phyloP scores from a whole-genome alignment of 2,888 invertebrate genomes.

The Seira sanloemensis region DNA sequence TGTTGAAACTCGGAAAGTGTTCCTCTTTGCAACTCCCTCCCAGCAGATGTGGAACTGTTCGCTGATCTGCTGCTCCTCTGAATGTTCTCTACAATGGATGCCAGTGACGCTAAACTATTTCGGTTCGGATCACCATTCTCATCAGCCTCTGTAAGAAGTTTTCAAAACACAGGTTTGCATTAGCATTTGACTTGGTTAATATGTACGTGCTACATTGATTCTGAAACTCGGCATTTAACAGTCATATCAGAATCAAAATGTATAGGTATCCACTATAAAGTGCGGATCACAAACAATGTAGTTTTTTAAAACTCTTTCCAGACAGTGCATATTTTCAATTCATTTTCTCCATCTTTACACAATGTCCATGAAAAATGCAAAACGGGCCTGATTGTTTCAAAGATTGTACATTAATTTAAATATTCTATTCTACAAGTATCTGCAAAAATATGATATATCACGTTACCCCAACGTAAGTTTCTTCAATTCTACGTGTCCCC shows the following conservation, averaged over 20 bases:
- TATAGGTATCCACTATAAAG: no score
- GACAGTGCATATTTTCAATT: no score
- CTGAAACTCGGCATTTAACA: no score
- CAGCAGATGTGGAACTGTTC: conserved; percentile 7
- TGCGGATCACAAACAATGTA: background rate
- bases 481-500: background rate
- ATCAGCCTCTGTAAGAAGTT: conserved; percentile 49
- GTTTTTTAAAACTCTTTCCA: no score
- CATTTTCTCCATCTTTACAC: no score
- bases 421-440: background rate
- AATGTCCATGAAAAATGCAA: no score
- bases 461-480: background rate
- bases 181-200: no score
- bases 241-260: no score
- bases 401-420: background rate
- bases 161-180: background rate
- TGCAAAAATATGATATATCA: background rate
- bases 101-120: conserved; percentile 32
- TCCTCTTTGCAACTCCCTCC: background rate
- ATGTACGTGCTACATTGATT: no score
- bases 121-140: conserved; percentile 44
- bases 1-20: conserved; percentile 2
- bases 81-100: conserved; percentile 47
- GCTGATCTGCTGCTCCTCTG: conserved; percentile 15
- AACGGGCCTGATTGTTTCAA: no score